Conservation (phyloP, 2,797 vertebrate genomes). For the Phaenicophaeus curvirostris region DNA sequence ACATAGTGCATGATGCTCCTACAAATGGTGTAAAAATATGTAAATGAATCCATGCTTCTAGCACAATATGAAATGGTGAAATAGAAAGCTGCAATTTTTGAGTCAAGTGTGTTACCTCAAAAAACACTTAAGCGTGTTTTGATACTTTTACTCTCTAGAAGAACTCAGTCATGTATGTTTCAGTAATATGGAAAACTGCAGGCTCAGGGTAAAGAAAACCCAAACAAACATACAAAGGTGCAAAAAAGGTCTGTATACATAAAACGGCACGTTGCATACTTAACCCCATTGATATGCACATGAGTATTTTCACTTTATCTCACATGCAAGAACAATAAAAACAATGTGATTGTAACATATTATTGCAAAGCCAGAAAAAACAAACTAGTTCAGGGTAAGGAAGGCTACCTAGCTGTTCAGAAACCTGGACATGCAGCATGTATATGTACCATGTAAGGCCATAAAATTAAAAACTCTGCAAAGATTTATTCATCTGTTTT, state of each 20-base stretch:
- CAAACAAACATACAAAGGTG: background rate
- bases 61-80: background rate
- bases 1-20: background rate
- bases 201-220: background rate
- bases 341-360: background rate
- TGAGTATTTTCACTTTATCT: background rate
- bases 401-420: background rate
- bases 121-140: background rate
- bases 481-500: background rate
- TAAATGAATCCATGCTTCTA: background rate
- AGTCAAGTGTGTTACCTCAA: background rate
- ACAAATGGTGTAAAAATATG: background rate
- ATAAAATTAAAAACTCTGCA: background rate
- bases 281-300: background rate
- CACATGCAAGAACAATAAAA: background rate
- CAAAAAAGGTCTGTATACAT: rapidly evolving
- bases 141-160: background rate
- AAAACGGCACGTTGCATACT: background rate
- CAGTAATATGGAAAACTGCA: background rate
- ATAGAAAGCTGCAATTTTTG: background rate
- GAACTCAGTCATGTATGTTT: background rate
- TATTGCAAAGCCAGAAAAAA: background rate
- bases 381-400: background rate
- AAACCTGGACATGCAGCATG: background rate
- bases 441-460: background rate